Conservation (phyloP, 2,113 vertebrate species). For the Coptodon rendalli region DNA sequence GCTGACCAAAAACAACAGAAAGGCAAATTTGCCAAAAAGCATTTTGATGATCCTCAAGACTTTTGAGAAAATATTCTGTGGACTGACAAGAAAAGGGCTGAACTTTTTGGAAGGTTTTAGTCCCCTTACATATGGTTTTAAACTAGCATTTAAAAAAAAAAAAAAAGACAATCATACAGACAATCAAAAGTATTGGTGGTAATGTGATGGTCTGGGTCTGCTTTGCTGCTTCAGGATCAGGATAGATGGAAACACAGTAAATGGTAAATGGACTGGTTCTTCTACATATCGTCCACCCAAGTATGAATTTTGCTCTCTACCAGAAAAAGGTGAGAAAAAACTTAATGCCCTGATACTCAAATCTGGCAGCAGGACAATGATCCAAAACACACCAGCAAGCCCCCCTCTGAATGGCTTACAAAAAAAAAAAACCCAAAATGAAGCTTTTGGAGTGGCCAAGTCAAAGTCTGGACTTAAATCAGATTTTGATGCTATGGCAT, state of each 20-base stretch:
- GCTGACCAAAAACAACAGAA: neutral
- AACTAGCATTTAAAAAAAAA: neutral
- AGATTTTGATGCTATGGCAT: neutral
- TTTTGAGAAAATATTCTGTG: neutral
- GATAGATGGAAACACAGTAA: neutral
- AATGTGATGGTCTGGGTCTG: neutral
- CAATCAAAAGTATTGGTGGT: neutral
- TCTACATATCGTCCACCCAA: neutral
- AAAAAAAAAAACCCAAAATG: neutral
- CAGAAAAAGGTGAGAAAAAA: neutral
- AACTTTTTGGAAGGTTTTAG: neutral
- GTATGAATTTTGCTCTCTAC: neutral
- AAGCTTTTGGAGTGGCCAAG: neutral
- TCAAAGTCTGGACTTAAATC: neutral
- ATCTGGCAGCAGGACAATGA: neutral
- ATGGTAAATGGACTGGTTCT: neutral
- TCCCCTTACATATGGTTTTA: neutral
- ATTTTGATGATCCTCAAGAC: neutral
- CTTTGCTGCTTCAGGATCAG: neutral
- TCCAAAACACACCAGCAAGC: neutral
- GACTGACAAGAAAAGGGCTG: neutral
- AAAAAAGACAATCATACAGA: neutral
- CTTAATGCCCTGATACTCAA: neutral
- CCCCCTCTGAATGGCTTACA: neutral
- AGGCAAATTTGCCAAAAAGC: neutral